These are phyloP conservation scores for Xestoiulus laeticollis DNA, from an alignment of 2,888 invertebrate species.

Conservation along the genomic window DNA sequence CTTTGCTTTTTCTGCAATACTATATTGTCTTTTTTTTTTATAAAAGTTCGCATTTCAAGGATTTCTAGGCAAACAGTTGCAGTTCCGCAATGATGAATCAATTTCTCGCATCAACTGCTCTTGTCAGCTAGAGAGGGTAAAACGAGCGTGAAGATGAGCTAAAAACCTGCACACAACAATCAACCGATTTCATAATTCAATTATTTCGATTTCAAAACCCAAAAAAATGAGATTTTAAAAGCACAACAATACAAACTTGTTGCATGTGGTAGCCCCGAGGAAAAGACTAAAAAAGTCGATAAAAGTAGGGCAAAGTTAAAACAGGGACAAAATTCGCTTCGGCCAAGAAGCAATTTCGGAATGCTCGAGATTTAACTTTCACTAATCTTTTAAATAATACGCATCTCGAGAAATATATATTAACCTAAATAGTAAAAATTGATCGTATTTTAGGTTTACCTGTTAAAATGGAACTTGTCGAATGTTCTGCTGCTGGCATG, in stretches of 20 bases:
- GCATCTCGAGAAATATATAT: not conserved
- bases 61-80: not conserved
- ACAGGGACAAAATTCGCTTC: not conserved
- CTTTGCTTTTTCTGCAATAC: too few relatives aligned
- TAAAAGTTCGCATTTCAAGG: not conserved
- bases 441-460: not conserved
- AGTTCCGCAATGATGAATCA: not conserved
- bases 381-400: not conserved
- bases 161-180: not conserved
- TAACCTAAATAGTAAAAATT: not conserved
- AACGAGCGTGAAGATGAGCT: not conserved
- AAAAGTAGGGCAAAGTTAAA: constrained; percentile 18
- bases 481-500: not conserved
- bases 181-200: not conserved
- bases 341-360: not conserved
- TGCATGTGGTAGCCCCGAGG: constrained; percentile 21
- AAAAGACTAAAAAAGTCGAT: not conserved
- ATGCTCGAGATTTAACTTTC: not conserved
- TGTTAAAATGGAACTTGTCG: not conserved
- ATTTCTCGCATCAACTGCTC: not conserved
- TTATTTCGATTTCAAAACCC: not conserved
- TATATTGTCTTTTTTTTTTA: too few relatives aligned
- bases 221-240: not conserved
- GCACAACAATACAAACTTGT: not conserved
- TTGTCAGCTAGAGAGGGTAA: not conserved